Percentiles rank a stretch among this genome's conserved stretches.
phyloP scores from a whole-genome alignment of 1,140 invertebrate species.

The Berghia stephanieae region DNA sequence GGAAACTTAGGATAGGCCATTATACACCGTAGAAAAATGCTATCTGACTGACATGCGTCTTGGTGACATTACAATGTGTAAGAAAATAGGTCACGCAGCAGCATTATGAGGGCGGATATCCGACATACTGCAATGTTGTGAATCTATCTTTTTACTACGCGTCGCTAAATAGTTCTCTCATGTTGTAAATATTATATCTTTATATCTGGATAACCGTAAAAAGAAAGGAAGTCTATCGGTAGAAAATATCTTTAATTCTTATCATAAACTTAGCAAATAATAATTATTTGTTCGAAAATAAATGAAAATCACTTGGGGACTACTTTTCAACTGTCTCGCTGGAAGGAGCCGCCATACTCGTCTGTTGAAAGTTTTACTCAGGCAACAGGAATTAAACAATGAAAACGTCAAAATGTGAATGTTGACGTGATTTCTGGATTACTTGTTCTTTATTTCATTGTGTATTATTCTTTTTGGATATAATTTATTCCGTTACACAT shows the following conservation, averaged over 20 bases:
- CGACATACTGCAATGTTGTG: conserved; percentile 21
- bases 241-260: neutral
- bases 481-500: too few relatives aligned
- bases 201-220: neutral
- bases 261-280: neutral
- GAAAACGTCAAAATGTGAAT: too few relatives aligned
- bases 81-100: neutral
- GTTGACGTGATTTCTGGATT: too few relatives aligned
- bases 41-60: neutral
- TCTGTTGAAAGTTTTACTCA: conserved; percentile 15
- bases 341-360: conserved; percentile 36
- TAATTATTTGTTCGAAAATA: neutral
- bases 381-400: too few relatives aligned
- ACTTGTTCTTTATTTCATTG: too few relatives aligned
- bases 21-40: too few relatives aligned
- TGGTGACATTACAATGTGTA: neutral
- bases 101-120: conserved; percentile 33
- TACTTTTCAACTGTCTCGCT: conserved; percentile 42
- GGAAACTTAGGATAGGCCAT: too few relatives aligned
- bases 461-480: too few relatives aligned
- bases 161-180: conserved; percentile 16
- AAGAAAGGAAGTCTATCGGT: neutral
- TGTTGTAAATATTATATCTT: neutral
- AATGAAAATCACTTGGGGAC: conserved; percentile 24
- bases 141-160: conserved; percentile 18